Evolutionary conservation across 2,797 vertebrate genomes (phyloP).

Genomic region (Tarsius wallacei): DNA sequence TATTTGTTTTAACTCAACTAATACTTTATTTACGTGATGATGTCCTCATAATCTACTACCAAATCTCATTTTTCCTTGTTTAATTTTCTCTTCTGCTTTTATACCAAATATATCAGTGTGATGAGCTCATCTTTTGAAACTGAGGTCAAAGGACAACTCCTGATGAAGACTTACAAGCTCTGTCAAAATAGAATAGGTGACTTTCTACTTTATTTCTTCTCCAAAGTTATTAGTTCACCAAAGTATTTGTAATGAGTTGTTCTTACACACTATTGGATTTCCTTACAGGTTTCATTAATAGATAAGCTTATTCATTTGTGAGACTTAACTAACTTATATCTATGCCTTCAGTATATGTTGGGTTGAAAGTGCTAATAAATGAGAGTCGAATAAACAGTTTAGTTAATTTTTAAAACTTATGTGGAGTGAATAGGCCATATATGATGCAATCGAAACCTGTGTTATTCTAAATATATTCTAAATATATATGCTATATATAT

Average conservation of each 20-base stretch:
- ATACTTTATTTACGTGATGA: background rate
- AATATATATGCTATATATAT: background rate
- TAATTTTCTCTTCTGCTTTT: background rate
- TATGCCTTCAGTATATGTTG: background rate
- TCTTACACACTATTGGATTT: background rate
- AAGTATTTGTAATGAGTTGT: background rate
- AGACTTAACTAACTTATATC: background rate
- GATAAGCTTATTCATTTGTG: background rate
- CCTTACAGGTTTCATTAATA: background rate
- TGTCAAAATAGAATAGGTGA: background rate
- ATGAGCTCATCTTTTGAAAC: background rate
- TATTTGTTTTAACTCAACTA: background rate
- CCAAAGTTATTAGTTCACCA: background rate
- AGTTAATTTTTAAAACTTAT: background rate
- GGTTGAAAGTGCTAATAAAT: background rate
- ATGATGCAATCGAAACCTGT: background rate
- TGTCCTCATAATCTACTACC: background rate
- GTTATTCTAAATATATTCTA: background rate
- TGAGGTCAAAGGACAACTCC: background rate
- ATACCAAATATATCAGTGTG: background rate
- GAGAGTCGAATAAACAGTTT: background rate
- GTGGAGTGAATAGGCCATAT: background rate
- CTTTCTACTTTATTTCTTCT: background rate
- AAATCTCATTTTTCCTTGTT: background rate
- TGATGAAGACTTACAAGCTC: background rate